Evolutionary conservation across 2,888 invertebrate species (phyloP), one percentile per base, ranked within the genome.

Genomic region (Malacosoma neustria): DNA sequence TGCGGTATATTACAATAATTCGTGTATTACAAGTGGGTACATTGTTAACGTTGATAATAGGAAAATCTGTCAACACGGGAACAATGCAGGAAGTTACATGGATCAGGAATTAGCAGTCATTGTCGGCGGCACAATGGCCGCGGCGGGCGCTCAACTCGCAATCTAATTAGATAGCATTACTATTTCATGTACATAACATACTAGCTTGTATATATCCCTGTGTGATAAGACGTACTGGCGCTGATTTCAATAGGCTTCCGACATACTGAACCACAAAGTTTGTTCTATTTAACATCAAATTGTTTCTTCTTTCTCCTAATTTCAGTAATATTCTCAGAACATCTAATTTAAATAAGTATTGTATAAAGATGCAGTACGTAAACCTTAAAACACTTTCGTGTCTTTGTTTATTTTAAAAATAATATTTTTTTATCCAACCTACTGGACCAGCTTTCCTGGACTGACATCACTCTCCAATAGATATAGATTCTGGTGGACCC

Each of bases 31-130:
- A 61, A 59, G 57, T 57, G 56, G 49, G 54, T 40, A 61, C 59
- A 68, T 77, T 74, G 75, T 79, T 70, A 69, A 51, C 56, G 51
- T 55, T 68, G 67, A 75, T 79, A 80, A 82, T 82, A 75, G 79
- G 75, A 81, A 80, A 82, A 82, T 81, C 81, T 81, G 82, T 80
- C 82, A 82, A 79, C 77, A 80, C 60, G 55, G 63, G 72, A 72
- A 84, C 82, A 82, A 82, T 79, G 72, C 66, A 65, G 70, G 69
- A 77, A 76, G 80, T 76, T 74, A 80, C 76, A 79, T 69, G 74
- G 81, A 82, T 81, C 80, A 77, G 77, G 74, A 80, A 81, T 84
- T 82, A 81, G 74, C 68, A 70, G 73, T 69, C 77, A 82, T 82
- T 82, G 82, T 82, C 64, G 65, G 59, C 48, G 54, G 53, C 48